phyloP scores from a whole-genome alignment of 1,140 invertebrate species.

The Conus betulinus region DNA sequence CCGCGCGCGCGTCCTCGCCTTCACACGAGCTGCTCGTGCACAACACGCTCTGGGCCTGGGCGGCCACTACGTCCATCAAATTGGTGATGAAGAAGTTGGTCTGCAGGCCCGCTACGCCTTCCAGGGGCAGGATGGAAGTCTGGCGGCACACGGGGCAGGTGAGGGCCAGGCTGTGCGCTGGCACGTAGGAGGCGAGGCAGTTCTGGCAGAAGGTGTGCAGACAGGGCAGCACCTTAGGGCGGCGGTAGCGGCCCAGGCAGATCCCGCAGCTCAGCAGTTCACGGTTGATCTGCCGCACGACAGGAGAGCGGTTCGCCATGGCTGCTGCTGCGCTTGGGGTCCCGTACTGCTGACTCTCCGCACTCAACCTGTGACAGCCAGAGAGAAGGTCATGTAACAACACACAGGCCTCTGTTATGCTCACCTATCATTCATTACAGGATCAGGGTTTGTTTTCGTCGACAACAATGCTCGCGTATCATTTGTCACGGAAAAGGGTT shows the following conservation, averaged over 20 bases:
- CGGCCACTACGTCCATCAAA: slow-evolving; percentile 74
- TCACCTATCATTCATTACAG: not conserved
- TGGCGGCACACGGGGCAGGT: slow-evolving; percentile 79
- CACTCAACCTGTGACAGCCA: slow-evolving; percentile 1
- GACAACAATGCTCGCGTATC: not conserved
- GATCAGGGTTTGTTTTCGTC: not conserved
- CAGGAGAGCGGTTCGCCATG: slow-evolving; percentile 34
- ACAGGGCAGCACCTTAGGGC: slow-evolving; percentile 90
- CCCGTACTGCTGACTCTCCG: not conserved
- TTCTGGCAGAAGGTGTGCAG: slow-evolving; percentile 94
- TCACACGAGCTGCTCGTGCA: slow-evolving; percentile 62
- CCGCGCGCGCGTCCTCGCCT: slow-evolving; percentile 56
- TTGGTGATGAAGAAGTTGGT: slow-evolving; percentile 77
- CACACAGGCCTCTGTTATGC: not conserved
- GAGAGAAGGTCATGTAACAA: not conserved
- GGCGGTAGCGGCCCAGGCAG: slow-evolving; percentile 83
- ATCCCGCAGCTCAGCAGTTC: slow-evolving; percentile 77
- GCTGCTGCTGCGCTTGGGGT: not conserved
- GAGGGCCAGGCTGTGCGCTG: slow-evolving; percentile 82
- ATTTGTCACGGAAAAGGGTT: too few species aligned
- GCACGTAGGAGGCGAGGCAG: slow-evolving; percentile 86
- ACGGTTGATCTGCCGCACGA: slow-evolving; percentile 56
- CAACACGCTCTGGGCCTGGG: slow-evolving; percentile 56
- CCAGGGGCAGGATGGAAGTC: slow-evolving; percentile 78
- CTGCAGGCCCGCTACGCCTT: slow-evolving; percentile 78